A percentile compares a stretch with the other conserved stretches of the same genome.
Evolutionary conservation across 2,888 invertebrate genomes (phyloP).

Genomic region (Acheta domesticus): DNA sequence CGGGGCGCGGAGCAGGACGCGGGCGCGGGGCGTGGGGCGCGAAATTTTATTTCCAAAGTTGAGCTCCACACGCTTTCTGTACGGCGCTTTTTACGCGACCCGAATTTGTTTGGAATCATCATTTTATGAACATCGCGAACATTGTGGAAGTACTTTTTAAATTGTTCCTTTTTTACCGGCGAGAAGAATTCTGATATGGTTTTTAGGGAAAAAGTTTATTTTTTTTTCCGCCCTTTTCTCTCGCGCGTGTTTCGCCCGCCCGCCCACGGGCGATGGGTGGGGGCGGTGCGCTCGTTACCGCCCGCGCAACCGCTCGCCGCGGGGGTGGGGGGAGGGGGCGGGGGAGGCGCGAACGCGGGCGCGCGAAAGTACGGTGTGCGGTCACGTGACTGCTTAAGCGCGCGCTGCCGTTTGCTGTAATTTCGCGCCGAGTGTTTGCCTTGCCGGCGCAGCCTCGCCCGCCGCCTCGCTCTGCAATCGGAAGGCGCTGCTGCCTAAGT

Average conservation of each 20-base stretch:
- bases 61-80: background rate
- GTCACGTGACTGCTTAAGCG: no score
- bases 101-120: slow-evolving; percentile 18
- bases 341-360: background rate
- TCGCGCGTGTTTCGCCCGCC: background rate
- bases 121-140: slow-evolving; percentile 18
- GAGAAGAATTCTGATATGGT: background rate
- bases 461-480: no score
- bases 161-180: background rate
- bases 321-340: background rate
- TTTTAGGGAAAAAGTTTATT: background rate
- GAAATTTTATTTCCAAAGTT: slow-evolving; percentile 1
- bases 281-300: background rate
- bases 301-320: background rate
- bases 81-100: background rate
- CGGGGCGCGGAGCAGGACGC: background rate
- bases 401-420: no score
- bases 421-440: no score
- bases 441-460: no score
- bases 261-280: background rate
- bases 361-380: background rate
- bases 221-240: background rate
- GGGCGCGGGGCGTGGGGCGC: background rate
- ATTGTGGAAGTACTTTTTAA: slow-evolving; percentile 6
- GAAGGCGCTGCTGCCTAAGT: no score